Percentiles rank a stretch among this genome's conserved stretches.
phyloP scores from a whole-genome alignment of 92 coral and sea anemone species.

The Paramuricea clavata region DNA sequence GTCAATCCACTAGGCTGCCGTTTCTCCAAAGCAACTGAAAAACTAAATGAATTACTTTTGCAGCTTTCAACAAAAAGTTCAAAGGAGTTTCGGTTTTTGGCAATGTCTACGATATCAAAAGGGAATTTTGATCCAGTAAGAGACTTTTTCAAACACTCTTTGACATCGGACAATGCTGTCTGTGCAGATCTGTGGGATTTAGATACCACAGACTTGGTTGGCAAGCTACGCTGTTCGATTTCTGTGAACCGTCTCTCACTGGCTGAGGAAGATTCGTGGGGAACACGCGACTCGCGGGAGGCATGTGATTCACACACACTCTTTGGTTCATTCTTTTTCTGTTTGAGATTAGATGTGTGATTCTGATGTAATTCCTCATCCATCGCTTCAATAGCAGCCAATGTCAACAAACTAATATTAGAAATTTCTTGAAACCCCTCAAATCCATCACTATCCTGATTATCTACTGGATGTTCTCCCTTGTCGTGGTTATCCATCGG shows the following conservation, averaged over 20 bases:
- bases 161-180: background rate
- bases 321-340: background rate
- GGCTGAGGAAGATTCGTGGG: background rate
- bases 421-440: constrained; percentile 76
- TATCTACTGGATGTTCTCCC: background rate
- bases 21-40: constrained; percentile 90
- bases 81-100: constrained; percentile 77
- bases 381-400: constrained; percentile 72
- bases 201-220: background rate
- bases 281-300: background rate
- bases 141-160: background rate
- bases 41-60: constrained; percentile 72
- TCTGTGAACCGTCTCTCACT: background rate
- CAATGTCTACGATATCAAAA: constrained; percentile 78
- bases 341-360: background rate
- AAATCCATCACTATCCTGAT: background rate
- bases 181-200: background rate
- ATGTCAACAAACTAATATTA: constrained; percentile 64
- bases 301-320: background rate
- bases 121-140: background rate
- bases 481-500: background rate
- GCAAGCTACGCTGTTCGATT: background rate
- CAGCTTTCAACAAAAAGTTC: constrained; percentile 83
- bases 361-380: constrained; percentile 56
- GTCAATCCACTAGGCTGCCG: constrained; percentile 66